Evolutionary conservation across 1,140 invertebrate genomes (phyloP).

Genomic region (Euwallacea similis): DNA sequence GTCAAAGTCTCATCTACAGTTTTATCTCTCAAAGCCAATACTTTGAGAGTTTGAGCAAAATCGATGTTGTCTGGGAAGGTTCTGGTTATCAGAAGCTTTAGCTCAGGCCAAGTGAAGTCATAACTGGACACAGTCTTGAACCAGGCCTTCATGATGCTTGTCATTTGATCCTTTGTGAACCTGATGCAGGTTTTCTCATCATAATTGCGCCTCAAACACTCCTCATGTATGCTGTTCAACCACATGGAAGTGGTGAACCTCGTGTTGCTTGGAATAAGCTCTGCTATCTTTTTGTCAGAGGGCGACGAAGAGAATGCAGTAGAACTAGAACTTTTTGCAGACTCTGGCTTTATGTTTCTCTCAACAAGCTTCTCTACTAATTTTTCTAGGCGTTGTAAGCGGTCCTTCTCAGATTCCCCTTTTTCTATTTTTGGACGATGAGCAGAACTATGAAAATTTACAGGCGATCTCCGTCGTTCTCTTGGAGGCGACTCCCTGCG

Average conservation of each 20-base stretch:
- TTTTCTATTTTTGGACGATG: background rate
- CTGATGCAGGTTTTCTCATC: constrained; percentile 42
- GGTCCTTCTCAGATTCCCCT: constrained; percentile 23
- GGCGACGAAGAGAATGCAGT: background rate
- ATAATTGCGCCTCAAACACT: constrained; percentile 38
- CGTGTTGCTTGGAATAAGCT: constrained; percentile 36
- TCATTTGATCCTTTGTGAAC: constrained; percentile 40
- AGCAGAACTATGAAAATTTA: constrained; percentile 1
- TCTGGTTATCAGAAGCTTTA: constrained; percentile 43
- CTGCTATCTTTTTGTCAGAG: constrained; percentile 27
- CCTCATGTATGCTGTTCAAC: constrained; percentile 42
- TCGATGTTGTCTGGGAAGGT: constrained; percentile 44
- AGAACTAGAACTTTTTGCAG: background rate
- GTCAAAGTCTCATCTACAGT: constrained; percentile 41
- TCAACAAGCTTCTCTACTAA: constrained; percentile 43
- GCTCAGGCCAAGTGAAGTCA: constrained; percentile 45
- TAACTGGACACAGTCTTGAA: constrained; percentile 41
- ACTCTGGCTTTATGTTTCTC: constrained; percentile 7
- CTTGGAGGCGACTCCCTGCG: background rate
- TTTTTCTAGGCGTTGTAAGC: constrained; percentile 42
- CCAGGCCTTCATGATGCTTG: constrained; percentile 44
- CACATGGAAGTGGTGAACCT: constrained; percentile 43
- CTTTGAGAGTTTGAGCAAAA: constrained; percentile 40
- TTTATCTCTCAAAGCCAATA: constrained; percentile 40
- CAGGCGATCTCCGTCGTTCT: background rate